Evolutionary conservation across 2,888 invertebrate genomes (phyloP), one percentile per base, ranked within the genome.

Genomic region (Andrena fulva): DNA sequence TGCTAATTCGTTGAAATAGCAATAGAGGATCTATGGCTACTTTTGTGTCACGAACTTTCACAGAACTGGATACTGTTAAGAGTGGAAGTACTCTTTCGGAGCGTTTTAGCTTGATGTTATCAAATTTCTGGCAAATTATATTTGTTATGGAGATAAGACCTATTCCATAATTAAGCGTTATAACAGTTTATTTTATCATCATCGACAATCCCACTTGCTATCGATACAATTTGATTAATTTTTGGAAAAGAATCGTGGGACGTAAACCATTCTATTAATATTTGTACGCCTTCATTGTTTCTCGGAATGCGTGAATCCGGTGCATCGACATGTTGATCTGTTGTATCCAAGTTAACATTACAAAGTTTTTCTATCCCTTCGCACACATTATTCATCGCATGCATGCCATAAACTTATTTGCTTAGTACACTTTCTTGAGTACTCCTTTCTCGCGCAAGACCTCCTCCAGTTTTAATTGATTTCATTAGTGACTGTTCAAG

Each of bases 241-340:
- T 52, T 20, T 52, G 8, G 52, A 20, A 52, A 52, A 20, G 52
- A 7, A 52, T 52, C 52, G 8, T 52, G 52, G 20, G 20, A 7
- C 2, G 7, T 52, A 52, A 52, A 20, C 52, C 52, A 52, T 7
- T 52, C 20, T n/a, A 20, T 20, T 2, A 52, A 52, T 20, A 20
- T 52, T 52, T 52, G n/a, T 12, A 16, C 20, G 52, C 20, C 20
- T 7, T 0, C 20, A 52, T 52, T 52, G 20, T 20, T 7, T 52
- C 52, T 16, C 6, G n/a, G 2, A 16, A 52, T 20, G 16, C 52
- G 52, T 2, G 52, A 16, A 52, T 52, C 20, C 16, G n/a, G 6
- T 52, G 52, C 52, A 52, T 52, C n/a, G n/a, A 52, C n/a, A n/a
- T n/a, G 52, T n/a, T 52, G 52, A 16, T 52, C n/a, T 35, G 35